A percentile compares a stretch with the other conserved stretches of the same genome.
Conservation (phyloP, 2,797 vertebrate species). For the Sphaeramia orbicularis region DNA sequence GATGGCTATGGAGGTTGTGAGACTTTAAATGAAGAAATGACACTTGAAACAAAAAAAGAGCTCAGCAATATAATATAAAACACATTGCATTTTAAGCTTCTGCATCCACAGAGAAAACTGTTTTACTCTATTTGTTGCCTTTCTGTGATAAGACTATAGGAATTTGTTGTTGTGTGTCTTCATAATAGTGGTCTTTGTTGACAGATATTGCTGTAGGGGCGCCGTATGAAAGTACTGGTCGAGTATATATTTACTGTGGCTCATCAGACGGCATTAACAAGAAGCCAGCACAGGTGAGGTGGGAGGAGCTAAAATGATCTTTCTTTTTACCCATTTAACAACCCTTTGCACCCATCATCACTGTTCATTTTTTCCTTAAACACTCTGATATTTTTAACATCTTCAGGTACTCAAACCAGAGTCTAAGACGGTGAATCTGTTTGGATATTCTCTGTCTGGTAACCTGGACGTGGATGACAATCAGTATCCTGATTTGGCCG, state of each 20-base stretch:
- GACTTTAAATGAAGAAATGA: background rate
- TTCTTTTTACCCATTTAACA: too few relatives aligned
- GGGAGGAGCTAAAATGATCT: background rate
- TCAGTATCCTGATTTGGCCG: conserved; percentile 92
- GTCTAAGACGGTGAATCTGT: conserved; percentile 74
- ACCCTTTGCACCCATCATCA: too few relatives aligned
- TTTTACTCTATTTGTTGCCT: background rate
- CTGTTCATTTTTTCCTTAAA: too few relatives aligned
- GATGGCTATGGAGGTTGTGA: conserved; percentile 90
- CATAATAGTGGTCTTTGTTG: background rate
- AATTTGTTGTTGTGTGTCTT: too few relatives aligned
- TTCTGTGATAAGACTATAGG: background rate
- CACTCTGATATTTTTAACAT: background rate
- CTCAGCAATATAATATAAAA: too few relatives aligned
- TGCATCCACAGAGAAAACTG: too few relatives aligned
- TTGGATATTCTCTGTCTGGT: conserved; percentile 94
- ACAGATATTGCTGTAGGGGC: conserved; percentile 95
- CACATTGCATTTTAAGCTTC: too few relatives aligned
- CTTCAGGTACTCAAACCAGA: conserved; percentile 86
- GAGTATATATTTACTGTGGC: conserved; percentile 93
- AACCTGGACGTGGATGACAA: conserved; percentile 94
- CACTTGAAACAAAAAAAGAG: background rate
- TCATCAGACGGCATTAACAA: conserved; percentile 84
- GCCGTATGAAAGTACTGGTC: conserved; percentile 89
- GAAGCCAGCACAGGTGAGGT: conserved; percentile 88